These are phyloP conservation scores for Lymantria monacha DNA, from an alignment of 2,888 invertebrate species.

Conservation along the genomic window DNA sequence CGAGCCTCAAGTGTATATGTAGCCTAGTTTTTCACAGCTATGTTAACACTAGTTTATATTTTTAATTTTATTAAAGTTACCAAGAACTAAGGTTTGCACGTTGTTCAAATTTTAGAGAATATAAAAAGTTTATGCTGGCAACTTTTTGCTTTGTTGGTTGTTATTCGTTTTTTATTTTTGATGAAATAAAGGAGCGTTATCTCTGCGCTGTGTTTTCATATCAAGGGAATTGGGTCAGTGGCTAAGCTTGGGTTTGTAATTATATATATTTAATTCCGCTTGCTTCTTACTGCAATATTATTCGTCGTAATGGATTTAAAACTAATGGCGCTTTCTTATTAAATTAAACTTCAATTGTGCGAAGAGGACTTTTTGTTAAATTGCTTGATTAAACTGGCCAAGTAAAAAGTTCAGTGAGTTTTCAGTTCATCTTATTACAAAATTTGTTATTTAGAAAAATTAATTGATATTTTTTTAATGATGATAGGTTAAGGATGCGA, in stretches of 20 bases:
- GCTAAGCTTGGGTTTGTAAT: background rate
- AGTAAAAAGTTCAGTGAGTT: no score
- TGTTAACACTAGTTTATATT: constrained; percentile 23
- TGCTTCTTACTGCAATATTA: background rate
- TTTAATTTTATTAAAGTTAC: constrained; percentile 37
- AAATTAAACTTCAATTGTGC: background rate
- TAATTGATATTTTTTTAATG: no score
- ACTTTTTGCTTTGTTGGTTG: background rate
- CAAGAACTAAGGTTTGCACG: constrained; percentile 26
- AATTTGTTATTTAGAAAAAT: no score
- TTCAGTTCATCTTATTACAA: no score
- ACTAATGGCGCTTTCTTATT: background rate
- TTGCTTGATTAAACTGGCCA: background rate
- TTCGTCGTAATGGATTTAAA: background rate
- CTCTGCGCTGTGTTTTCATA: background rate
- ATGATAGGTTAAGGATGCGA: no score
- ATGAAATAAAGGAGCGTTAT: background rate
- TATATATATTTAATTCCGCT: constrained; percentile 1
- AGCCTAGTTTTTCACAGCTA: constrained; percentile 32
- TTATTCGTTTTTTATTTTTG: background rate
- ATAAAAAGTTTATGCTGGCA: constrained; percentile 1
- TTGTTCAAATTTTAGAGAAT: constrained; percentile 22
- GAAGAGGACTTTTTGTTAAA: background rate
- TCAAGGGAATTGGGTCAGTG: constrained; percentile 1
- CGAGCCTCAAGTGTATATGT: constrained; percentile 24